Conservation (phyloP, 2,888 invertebrate genomes). For the Reticulitermes lucifugus region DNA sequence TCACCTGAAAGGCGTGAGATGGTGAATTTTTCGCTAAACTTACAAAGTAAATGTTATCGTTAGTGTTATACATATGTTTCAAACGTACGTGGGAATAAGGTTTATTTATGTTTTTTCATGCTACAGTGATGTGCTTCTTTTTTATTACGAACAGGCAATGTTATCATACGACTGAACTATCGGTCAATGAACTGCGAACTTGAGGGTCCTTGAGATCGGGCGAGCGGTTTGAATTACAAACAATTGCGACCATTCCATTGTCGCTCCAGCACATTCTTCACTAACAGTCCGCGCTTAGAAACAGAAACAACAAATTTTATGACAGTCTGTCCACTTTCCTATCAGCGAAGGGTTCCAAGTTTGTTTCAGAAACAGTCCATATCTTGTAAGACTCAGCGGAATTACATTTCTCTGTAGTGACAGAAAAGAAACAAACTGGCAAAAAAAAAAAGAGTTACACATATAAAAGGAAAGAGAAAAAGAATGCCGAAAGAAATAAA, state of each 20-base stretch:
- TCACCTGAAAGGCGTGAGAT: not conserved
- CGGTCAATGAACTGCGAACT: slow-evolving; percentile 13
- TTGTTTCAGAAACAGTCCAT: no score
- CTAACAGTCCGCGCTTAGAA: no score
- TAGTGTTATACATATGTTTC: not conserved
- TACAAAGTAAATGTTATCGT: not conserved
- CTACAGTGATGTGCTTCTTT: not conserved
- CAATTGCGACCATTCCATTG: not conserved
- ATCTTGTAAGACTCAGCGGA: no score
- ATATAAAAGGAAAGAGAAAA: no score
- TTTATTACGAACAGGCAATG: slow-evolving; percentile 2
- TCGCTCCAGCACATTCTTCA: not conserved
- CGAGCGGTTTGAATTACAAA: not conserved
- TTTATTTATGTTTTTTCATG: not conserved
- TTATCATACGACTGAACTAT: not conserved
- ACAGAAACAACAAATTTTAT: no score
- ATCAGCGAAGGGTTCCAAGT: no score
- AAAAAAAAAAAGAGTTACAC: no score
- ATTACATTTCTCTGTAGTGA: no score
- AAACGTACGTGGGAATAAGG: not conserved
- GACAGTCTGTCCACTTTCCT: no score
- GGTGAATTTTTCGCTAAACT: not conserved
- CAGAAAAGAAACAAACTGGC: no score
- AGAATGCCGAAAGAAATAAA: no score
- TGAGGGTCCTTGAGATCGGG: not conserved